Percentiles rank a stretch among this genome's conserved stretches.
Conservation (phyloP, 1,140 invertebrate genomes). For the Belonocnema kinseyi region DNA sequence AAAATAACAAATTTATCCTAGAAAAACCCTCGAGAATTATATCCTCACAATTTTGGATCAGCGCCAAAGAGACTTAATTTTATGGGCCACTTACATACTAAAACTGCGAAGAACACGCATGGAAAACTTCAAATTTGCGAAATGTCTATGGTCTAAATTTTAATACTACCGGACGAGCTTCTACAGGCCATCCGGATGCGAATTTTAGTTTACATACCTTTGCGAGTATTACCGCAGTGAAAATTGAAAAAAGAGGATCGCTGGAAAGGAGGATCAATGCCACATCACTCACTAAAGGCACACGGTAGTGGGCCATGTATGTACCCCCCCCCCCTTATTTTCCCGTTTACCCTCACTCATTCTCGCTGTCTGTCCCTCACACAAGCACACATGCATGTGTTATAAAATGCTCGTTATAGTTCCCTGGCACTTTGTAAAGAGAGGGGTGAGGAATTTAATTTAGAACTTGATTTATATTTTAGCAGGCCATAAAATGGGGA, state of each 20-base stretch:
- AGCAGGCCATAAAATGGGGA: conserved; percentile 72
- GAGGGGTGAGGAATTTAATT: conserved; percentile 71
- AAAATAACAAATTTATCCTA: conserved; percentile 3
- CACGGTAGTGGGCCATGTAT: conserved; percentile 13
- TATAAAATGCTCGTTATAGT: conserved; percentile 71
- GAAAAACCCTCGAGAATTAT: background rate
- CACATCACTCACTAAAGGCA: background rate
- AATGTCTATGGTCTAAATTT: conserved; percentile 10
- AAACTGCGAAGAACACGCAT: conserved; percentile 13
- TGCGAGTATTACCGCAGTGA: background rate
- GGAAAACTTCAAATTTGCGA: background rate
- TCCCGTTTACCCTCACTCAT: conserved; percentile 25
- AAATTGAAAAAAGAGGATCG: background rate
- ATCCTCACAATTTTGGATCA: conserved; percentile 1
- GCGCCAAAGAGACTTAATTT: conserved; percentile 26
- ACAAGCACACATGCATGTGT: conserved; percentile 49
- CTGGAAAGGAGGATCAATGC: background rate
- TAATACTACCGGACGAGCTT: background rate
- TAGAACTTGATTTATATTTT: conserved; percentile 75
- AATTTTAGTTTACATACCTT: background rate
- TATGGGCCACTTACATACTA: conserved; percentile 8
- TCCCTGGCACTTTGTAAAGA: conserved; percentile 46
- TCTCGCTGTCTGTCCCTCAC: conserved; percentile 28
- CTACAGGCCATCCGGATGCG: background rate
- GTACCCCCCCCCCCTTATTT: background rate